Conservation (phyloP, 2,113 vertebrate genomes). For the Elgaria multicarinata region DNA sequence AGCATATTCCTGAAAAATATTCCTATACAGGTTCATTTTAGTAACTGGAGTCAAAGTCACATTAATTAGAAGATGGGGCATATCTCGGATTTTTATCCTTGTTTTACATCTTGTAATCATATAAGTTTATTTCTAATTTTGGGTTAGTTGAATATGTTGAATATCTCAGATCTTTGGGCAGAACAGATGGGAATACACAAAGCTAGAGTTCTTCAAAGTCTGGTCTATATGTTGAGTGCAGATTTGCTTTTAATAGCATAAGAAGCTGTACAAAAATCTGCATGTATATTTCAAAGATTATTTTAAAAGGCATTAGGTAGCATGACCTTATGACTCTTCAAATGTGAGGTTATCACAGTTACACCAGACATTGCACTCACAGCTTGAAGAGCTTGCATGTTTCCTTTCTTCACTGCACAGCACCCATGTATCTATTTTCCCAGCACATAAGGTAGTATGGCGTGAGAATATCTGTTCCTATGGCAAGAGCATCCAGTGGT, state of each 20-base stretch:
- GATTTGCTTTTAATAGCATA: not conserved
- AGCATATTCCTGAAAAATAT: not conserved
- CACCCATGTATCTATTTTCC: not conserved
- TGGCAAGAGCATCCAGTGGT: not conserved
- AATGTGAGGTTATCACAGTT: not conserved
- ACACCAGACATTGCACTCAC: not conserved
- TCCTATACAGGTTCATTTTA: not conserved
- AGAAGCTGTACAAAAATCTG: not conserved
- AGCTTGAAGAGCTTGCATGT: not conserved
- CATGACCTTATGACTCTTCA: not conserved
- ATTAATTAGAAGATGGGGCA: not conserved
- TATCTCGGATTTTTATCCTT: not conserved
- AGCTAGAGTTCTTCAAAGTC: not conserved
- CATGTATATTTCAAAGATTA: not conserved
- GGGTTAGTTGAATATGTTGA: not conserved
- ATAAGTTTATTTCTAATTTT: not conserved
- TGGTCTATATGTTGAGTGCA: not conserved
- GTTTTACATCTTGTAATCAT: not conserved
- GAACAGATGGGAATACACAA: not conserved
- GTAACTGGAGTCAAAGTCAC: no score
- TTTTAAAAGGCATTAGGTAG: not conserved
- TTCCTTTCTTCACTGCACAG: not conserved
- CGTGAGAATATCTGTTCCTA: not conserved
- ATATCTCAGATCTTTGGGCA: not conserved
- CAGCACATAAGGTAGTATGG: not conserved